phyloP scores from a whole-genome alignment of 1,140 invertebrate genomes.

The Drosophila chauvacae region DNA sequence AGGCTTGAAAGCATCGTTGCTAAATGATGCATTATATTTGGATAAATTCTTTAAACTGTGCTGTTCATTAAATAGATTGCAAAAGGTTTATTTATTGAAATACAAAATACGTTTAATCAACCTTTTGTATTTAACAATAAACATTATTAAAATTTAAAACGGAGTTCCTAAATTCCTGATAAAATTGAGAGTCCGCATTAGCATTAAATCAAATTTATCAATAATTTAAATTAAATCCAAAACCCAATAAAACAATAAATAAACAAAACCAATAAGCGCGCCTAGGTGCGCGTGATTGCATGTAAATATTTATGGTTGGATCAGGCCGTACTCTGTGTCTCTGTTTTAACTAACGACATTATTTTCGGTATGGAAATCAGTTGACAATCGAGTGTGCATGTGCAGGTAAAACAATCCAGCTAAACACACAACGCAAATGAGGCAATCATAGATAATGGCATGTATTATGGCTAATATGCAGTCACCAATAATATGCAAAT shows the following conservation, averaged over 20 bases:
- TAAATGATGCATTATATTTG: not conserved
- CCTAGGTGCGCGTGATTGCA: no score
- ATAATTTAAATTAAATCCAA: not conserved
- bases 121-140: no score
- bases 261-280: constrained; percentile 13
- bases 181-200: not conserved
- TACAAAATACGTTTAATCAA: not conserved
- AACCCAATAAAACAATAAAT: constrained; percentile 24
- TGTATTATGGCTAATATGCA: constrained; percentile 12
- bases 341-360: constrained; percentile 8
- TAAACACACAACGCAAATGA: constrained; percentile 15
- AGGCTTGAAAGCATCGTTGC: not conserved
- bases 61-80: no score
- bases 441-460: constrained; percentile 26
- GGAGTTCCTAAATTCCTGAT: not conserved
- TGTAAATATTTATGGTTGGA: constrained; percentile 14
- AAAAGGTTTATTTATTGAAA: not conserved
- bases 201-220: not conserved
- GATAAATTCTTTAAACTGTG: not conserved
- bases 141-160: not conserved
- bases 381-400: constrained; percentile 12
- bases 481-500: constrained; percentile 26
- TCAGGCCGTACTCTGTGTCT: no score
- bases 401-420: constrained; percentile 6
- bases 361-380: constrained; percentile 14